Evolutionary conservation across 2,888 invertebrate species (phyloP).

Genomic region (Ceratothoa steindachneri): DNA sequence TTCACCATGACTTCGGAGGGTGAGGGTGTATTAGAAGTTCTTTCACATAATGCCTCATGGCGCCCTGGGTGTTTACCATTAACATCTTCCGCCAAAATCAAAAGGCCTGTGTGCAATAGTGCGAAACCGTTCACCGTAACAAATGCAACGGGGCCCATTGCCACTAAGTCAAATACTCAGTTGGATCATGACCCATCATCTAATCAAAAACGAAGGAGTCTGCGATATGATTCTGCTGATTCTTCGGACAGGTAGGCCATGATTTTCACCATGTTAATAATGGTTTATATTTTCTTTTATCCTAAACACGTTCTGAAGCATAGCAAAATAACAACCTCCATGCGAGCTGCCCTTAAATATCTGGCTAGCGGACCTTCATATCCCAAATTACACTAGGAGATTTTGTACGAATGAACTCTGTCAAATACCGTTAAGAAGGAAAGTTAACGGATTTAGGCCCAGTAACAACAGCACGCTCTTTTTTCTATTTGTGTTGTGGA

Average conservation of each 20-base stretch:
- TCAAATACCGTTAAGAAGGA: too few species aligned
- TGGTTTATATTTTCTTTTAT: too few species aligned
- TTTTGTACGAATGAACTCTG: too few species aligned
- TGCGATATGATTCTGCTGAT: slow-evolving; percentile 5
- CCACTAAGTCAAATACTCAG: background rate
- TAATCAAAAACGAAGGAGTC: slow-evolving; percentile 5
- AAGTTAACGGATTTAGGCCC: too few species aligned
- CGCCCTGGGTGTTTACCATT: background rate
- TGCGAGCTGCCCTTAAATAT: too few species aligned
- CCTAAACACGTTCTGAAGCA: too few species aligned
- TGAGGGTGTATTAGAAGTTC: slow-evolving; percentile 3
- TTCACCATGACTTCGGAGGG: slow-evolving; percentile 9
- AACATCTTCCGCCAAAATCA: background rate
- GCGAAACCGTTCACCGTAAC: background rate
- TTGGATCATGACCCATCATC: background rate
- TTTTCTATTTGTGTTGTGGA: too few species aligned
- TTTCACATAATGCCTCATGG: background rate
- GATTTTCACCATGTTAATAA: too few species aligned
- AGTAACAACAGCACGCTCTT: too few species aligned
- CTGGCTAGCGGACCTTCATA: too few species aligned
- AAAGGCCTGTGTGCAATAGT: background rate
- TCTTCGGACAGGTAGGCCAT: slow-evolving; percentile 3
- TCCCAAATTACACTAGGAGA: too few species aligned
- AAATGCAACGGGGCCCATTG: background rate
- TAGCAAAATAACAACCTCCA: too few species aligned